Conservation (phyloP, 1,140 invertebrate species). For the Tenebrio molitor region DNA sequence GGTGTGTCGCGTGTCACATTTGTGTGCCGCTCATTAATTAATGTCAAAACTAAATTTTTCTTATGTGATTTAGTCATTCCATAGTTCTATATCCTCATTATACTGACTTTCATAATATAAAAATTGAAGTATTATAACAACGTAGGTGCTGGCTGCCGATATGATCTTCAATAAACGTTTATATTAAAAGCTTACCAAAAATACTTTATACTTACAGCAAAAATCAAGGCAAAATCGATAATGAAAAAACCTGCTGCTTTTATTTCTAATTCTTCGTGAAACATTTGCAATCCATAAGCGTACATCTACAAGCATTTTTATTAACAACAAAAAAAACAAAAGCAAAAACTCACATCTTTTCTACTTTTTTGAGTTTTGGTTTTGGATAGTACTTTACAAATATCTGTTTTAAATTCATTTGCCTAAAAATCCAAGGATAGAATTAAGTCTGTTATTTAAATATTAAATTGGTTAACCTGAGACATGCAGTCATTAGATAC, state of each 20-base stretch:
- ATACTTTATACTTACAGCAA: constrained; percentile 6
- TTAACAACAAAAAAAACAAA: background rate
- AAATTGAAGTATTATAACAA: too few relatives aligned
- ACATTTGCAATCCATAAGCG: constrained; percentile 9
- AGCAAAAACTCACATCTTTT: background rate
- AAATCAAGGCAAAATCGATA: constrained; percentile 14
- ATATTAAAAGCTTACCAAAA: too few relatives aligned
- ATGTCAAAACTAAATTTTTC: too few relatives aligned
- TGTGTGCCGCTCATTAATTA: too few relatives aligned
- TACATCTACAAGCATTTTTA: background rate
- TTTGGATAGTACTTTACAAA: background rate
- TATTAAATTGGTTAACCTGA: constrained; percentile 3
- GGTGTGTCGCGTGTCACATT: too few relatives aligned
- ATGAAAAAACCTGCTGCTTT: constrained; percentile 10
- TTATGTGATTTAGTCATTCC: too few relatives aligned
- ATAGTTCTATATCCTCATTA: too few relatives aligned
- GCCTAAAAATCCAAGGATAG: background rate
- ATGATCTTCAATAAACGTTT: too few relatives aligned
- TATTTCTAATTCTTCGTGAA: background rate
- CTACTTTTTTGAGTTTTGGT: background rate
- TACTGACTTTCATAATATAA: too few relatives aligned
- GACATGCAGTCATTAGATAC: background rate
- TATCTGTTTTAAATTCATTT: constrained; percentile 4
- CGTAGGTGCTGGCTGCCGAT: too few relatives aligned
- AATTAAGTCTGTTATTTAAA: background rate